Conservation (phyloP, 2,113 vertebrate species). For the Phaethornis superciliosus region DNA sequence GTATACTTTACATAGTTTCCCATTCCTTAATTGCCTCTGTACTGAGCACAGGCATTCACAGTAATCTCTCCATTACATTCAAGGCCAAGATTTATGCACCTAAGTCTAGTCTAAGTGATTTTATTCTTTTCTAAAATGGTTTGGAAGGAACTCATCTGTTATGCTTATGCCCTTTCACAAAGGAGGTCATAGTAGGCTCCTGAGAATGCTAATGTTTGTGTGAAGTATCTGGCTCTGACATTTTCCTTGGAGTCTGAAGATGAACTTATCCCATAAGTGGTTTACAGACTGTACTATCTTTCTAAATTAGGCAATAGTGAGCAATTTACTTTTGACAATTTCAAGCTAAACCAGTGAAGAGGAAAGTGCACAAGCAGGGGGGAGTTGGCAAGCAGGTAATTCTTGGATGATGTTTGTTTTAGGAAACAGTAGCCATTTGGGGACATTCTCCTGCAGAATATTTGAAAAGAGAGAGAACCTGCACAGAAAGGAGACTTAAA, state of each 20-base stretch:
- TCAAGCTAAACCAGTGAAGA: neutral
- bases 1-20: neutral
- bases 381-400: too few relatives aligned
- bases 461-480: neutral
- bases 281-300: neutral
- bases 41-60: neutral
- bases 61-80: neutral
- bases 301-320: neutral
- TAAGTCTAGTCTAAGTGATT: neutral
- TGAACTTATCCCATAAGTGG: neutral
- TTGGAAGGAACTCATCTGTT: neutral
- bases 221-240: neutral
- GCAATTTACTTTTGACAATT: neutral
- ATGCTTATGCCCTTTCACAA: neutral
- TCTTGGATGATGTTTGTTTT: neutral
- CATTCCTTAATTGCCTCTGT: neutral
- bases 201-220: neutral
- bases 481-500: neutral
- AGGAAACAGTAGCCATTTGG: neutral
- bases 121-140: neutral
- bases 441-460: neutral
- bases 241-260: neutral
- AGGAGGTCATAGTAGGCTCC: neutral
- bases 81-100: neutral
- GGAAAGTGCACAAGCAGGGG: neutral